phyloP scores from a whole-genome alignment of 2,113 vertebrate species.

The Saimiri boliviensis region DNA sequence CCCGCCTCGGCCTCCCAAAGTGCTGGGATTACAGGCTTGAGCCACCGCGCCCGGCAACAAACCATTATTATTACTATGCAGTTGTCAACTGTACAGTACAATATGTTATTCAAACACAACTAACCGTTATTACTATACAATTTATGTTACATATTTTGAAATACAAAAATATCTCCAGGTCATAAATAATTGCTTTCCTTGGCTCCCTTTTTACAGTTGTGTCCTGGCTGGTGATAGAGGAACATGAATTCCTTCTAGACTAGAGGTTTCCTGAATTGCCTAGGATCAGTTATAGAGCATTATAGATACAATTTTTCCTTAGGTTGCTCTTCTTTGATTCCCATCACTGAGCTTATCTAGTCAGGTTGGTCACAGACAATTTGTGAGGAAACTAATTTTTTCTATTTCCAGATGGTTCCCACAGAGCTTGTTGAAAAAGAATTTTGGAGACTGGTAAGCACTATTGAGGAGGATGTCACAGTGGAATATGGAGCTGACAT shows the following conservation, averaged over 20 bases:
- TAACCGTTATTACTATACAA: background rate
- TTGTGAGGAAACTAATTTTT: background rate
- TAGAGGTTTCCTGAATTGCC: background rate
- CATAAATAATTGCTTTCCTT: background rate
- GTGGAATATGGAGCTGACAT: conserved; percentile 99
- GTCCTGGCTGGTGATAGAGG: background rate
- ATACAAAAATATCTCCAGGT: background rate
- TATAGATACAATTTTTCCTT: background rate
- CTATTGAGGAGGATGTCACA: conserved; percentile 98
- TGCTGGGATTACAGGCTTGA: too few relatives aligned
- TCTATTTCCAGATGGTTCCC: conserved; percentile 93
- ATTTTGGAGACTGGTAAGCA: conserved; percentile 98
- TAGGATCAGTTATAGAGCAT: background rate
- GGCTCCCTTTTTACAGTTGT: background rate
- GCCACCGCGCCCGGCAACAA: too few relatives aligned
- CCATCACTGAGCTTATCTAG: background rate
- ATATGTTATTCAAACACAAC: background rate
- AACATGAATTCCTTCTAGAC: background rate
- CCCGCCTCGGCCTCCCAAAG: too few relatives aligned
- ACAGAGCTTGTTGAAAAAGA: conserved; percentile 99
- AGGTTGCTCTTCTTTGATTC: background rate
- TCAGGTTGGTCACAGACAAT: background rate
- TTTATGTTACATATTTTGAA: background rate
- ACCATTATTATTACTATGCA: fast-evolving
- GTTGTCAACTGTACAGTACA: background rate